Evolutionary conservation across 2,888 invertebrate species (phyloP), one percentile per base, ranked within the genome.

Genomic region (Chymomyza procnemis): DNA sequence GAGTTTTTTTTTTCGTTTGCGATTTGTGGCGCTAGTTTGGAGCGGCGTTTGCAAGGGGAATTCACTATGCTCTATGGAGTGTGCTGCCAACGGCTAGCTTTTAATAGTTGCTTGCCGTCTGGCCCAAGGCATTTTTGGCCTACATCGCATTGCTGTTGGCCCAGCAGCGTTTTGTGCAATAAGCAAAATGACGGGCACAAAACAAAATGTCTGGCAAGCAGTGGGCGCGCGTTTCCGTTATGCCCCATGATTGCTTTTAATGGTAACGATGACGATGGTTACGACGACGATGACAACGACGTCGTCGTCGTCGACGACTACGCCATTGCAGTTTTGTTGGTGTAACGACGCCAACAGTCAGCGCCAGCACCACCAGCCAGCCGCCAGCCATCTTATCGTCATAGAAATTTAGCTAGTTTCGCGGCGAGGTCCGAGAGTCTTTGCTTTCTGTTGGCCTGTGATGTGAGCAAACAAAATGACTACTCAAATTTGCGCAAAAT

Each of bases 141-240:
- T 74, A 61, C 66, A 75, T 48, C 16, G 4, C 12, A 62, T 74
- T 79, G 76, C 89, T 88, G 88, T 66, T 71, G 69, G 64, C 88
- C 88, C 76, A 80, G 79, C 70, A 68, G 50, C 71, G 62, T 76
- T 87, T 89, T 87, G 87, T 86, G 88, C 87, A 90, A 89, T 89
- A 90, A 90, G 90, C 90, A 90, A 90, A 90, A 90, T 90, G 90
- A 90, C 90, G 90, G 90, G 89, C 89, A 89, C 87, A 89, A 90
- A 88, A 88, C 88, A 88, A 88, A 89, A 87, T 87, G 85, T 88
- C 89, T 54, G 54, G 30, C 75, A 71, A 75, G 63, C 50, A 63
- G 56, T 69, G 61, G 73, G 67, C 69, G 64, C 74, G 76, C 77
- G n/a, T n/a, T 83, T 79, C 80, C 84, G 86, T 76, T 76, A 79